Evolutionary conservation across 1,140 invertebrate species (phyloP).

Genomic region (Trichonephila clavipes): DNA sequence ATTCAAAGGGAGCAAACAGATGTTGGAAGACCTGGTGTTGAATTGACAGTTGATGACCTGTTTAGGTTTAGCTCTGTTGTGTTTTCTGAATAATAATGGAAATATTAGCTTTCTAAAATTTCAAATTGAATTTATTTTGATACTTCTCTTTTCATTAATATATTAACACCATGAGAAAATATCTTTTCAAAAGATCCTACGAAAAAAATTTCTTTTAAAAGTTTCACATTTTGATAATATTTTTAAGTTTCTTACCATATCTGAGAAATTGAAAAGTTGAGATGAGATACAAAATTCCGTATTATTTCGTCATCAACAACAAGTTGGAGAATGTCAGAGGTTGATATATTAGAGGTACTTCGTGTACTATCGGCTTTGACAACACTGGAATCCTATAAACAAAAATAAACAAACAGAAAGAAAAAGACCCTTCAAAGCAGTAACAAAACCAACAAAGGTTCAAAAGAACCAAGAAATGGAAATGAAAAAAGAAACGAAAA

Average conservation of each 20-base stretch:
- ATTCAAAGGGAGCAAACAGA: too few species aligned
- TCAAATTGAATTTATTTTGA: too few species aligned
- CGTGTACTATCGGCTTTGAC: constrained; percentile 18
- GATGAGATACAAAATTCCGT: neutral
- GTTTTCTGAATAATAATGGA: too few species aligned
- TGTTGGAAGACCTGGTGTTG: too few species aligned
- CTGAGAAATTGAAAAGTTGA: neutral
- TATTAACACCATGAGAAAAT: too few species aligned
- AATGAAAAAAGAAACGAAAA: neutral
- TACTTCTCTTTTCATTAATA: too few species aligned
- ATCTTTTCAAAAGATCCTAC: too few species aligned
- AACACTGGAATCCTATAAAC: constrained; percentile 38
- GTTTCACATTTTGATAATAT: neutral
- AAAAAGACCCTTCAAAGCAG: constrained; percentile 20
- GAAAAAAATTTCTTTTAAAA: neutral
- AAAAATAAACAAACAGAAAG: constrained; percentile 22
- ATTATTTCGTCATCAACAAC: constrained; percentile 13
- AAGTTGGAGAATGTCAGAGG: constrained; percentile 31
- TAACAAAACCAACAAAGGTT: constrained; percentile 36
- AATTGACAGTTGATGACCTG: too few species aligned
- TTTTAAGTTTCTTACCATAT: neutral
- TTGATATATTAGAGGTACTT: constrained; percentile 22
- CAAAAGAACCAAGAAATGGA: constrained; percentile 23
- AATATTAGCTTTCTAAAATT: too few species aligned
- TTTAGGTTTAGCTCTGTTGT: too few species aligned